Evolutionary conservation across 2,113 vertebrate species (phyloP).

Genomic region (Perccottus glenii): DNA sequence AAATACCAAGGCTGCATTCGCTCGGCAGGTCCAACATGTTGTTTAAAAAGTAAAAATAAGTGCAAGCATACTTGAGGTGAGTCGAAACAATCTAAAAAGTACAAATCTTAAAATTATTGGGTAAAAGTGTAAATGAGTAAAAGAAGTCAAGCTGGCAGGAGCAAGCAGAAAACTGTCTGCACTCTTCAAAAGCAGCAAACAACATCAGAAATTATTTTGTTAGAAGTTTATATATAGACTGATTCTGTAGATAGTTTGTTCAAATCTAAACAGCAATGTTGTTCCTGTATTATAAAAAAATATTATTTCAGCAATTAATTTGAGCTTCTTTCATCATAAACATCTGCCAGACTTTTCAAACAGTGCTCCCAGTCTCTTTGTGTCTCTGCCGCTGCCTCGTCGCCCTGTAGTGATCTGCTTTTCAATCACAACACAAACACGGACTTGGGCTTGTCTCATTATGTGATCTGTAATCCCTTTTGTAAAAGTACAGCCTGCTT

Average conservation of each 20-base stretch:
- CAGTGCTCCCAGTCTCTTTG: conserved; percentile 3
- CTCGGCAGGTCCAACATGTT: too few species aligned
- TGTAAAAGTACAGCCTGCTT: conserved; percentile 10
- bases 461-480: conserved; percentile 36
- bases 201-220: too few species aligned
- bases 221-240: too few species aligned
- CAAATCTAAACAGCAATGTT: not conserved
- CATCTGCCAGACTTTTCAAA: not conserved
- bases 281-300: not conserved
- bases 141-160: too few species aligned
- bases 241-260: not conserved
- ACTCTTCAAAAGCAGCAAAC: too few species aligned
- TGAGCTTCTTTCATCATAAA: not conserved
- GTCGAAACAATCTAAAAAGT: too few species aligned
- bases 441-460: conserved; percentile 10
- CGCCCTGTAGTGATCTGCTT: conserved; percentile 11
- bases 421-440: conserved; percentile 24
- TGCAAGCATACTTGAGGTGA: too few species aligned
- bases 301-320: conserved; percentile 1
- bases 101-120: too few species aligned
- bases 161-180: too few species aligned
- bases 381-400: conserved; percentile 20
- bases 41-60: too few species aligned
- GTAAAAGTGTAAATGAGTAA: too few species aligned
- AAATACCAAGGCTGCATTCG: too few species aligned